Evolutionary conservation across 2,113 vertebrate species (phyloP).

Genomic region (Percina caprodes): DNA sequence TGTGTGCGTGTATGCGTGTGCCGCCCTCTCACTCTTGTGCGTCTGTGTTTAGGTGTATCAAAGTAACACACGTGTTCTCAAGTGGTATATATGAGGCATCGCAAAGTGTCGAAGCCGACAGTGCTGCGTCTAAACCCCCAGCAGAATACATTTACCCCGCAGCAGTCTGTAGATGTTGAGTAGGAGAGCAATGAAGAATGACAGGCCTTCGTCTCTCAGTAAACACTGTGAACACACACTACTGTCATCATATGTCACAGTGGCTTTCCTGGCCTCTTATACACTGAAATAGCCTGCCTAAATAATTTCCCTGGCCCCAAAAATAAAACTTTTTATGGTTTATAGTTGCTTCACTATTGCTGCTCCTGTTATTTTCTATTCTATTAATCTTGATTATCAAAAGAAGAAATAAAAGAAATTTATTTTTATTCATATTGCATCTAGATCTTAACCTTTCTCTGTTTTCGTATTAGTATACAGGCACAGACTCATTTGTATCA

Average conservation of each 20-base stretch:
- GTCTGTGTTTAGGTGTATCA: conserved; percentile 18
- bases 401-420: neutral
- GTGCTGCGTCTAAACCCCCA: conserved; percentile 21
- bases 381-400: neutral
- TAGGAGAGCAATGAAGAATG: conserved; percentile 43
- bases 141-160: conserved; percentile 25
- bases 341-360: neutral
- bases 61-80: conserved; percentile 17
- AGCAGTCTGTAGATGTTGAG: conserved; percentile 42
- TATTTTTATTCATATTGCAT: conserved; percentile 1
- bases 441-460: neutral
- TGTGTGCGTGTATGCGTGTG: neutral
- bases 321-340: neutral
- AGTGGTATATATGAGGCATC: conserved; percentile 23
- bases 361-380: no score
- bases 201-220: conserved; percentile 55
- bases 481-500: conserved; percentile 12
- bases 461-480: conserved; percentile 6
- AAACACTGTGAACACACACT: conserved; percentile 26
- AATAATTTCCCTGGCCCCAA: neutral
- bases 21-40: neutral
- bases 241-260: conserved; percentile 41
- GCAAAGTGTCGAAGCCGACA: conserved; percentile 30
- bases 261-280: conserved; percentile 21
- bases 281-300: neutral